These are phyloP conservation scores for Pterois miles DNA, from an alignment of 2,797 vertebrate species.

Conservation along the genomic window DNA sequence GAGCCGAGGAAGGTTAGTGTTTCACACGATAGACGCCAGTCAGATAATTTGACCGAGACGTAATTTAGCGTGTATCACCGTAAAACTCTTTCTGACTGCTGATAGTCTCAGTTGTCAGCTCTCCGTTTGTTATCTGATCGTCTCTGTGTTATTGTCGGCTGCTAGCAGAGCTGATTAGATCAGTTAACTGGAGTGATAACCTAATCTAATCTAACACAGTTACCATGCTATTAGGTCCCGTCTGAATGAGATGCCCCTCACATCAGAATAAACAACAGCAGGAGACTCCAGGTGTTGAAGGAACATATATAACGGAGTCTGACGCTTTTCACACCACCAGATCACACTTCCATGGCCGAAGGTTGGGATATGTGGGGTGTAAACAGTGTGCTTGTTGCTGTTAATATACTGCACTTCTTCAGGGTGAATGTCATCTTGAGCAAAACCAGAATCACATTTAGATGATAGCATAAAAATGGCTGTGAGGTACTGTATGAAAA, in stretches of 20 bases:
- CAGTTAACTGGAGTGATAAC: slow-evolving; percentile 35
- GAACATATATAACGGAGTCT: slow-evolving; percentile 22
- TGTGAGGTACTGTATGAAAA: background rate
- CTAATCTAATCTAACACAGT: slow-evolving; percentile 59
- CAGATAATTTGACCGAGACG: slow-evolving; percentile 26
- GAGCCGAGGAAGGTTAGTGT: slow-evolving; percentile 25
- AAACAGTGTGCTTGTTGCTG: background rate
- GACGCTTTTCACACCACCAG: slow-evolving; percentile 39
- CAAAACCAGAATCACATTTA: slow-evolving; percentile 15
- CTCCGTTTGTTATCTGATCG: slow-evolving; percentile 24
- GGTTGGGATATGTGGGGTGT: background rate
- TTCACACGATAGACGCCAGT: slow-evolving; percentile 38
- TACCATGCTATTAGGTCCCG: slow-evolving; percentile 33
- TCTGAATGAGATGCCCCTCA: slow-evolving; percentile 23
- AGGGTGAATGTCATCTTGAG: slow-evolving; percentile 1
- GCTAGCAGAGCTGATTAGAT: slow-evolving; percentile 37
- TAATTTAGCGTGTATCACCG: background rate
- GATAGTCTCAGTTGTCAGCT: slow-evolving; percentile 27
- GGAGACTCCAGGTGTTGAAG: slow-evolving; percentile 23
- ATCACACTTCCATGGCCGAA: slow-evolving; percentile 27
- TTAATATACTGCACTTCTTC: background rate
- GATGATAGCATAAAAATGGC: slow-evolving; percentile 5
- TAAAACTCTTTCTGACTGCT: slow-evolving; percentile 1
- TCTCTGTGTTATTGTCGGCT: slow-evolving; percentile 20
- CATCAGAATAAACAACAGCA: slow-evolving; percentile 16